phyloP scores from a whole-genome alignment of 1,140 invertebrate species.

The Nilaparvata lugens region DNA sequence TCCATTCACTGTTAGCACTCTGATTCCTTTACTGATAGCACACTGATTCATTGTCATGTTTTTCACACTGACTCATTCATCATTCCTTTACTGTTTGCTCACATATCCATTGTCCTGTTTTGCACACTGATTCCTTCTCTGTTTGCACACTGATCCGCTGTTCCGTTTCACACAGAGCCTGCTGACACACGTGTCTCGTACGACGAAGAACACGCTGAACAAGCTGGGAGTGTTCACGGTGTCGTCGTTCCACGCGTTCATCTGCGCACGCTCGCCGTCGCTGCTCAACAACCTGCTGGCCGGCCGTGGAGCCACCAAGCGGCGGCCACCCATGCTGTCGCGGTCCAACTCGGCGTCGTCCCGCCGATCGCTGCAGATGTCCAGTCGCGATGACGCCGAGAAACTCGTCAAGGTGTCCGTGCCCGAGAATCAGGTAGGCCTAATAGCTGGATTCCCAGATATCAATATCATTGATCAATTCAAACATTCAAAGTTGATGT shows the following conservation, averaged over 20 bases:
- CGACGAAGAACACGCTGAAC: slow-evolving; percentile 90
- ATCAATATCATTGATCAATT: slow-evolving; percentile 7
- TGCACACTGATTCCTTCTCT: too few relatives aligned
- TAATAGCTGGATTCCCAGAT: not conserved
- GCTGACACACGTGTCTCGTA: slow-evolving; percentile 87
- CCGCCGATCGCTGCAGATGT: slow-evolving; percentile 71
- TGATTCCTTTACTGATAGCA: too few relatives aligned
- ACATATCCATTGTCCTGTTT: too few relatives aligned
- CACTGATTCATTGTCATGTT: not conserved
- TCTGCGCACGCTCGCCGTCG: slow-evolving; percentile 88
- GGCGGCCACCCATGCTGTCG: slow-evolving; percentile 73
- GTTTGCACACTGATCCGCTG: too few relatives aligned
- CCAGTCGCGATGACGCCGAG: slow-evolving; percentile 71
- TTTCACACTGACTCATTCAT: not conserved
- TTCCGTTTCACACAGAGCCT: too few relatives aligned
- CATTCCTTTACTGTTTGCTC: too few relatives aligned
- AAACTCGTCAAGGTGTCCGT: slow-evolving; percentile 81
- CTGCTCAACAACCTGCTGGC: slow-evolving; percentile 85
- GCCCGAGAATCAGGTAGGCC: slow-evolving; percentile 68
- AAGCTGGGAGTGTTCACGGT: slow-evolving; percentile 95
- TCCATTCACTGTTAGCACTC: too few relatives aligned
- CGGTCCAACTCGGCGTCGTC: slow-evolving; percentile 80
- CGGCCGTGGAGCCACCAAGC: slow-evolving; percentile 79
- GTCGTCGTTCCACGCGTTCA: slow-evolving; percentile 95
- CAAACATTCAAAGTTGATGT: too few relatives aligned